Conservation (phyloP, 2,797 vertebrate species). For the Enteromius anoplus region DNA sequence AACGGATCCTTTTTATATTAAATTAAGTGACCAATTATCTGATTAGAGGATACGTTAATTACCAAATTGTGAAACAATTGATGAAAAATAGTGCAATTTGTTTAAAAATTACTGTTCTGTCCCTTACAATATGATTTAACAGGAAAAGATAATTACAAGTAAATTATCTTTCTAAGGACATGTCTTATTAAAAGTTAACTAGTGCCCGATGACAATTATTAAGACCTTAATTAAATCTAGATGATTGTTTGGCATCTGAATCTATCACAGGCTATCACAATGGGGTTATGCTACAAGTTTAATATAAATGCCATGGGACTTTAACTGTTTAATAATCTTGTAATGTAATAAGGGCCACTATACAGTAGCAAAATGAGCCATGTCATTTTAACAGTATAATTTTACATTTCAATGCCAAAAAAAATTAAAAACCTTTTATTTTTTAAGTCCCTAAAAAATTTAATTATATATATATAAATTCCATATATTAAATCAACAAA, state of each 20-base stretch:
- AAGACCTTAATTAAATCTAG: slow-evolving; percentile 71
- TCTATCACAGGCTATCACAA: slow-evolving; percentile 53
- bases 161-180: slow-evolving; percentile 69
- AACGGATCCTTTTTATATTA: slow-evolving; percentile 70
- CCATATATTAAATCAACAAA: neutral
- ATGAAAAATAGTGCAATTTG: slow-evolving; percentile 65
- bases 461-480: too few species aligned
- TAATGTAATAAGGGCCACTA: neutral
- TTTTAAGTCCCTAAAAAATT: too few species aligned
- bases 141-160: slow-evolving; percentile 65
- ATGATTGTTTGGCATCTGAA: slow-evolving; percentile 69
- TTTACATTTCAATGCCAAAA: neutral
- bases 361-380: neutral
- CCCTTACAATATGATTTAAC: slow-evolving; percentile 59
- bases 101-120: slow-evolving; percentile 66
- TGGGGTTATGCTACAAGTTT: slow-evolving; percentile 4
- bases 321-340: neutral
- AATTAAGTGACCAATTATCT: slow-evolving; percentile 76
- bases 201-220: slow-evolving; percentile 66
- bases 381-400: neutral
- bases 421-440: too few species aligned
- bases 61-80: slow-evolving; percentile 63
- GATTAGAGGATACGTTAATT: slow-evolving; percentile 73
- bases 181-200: slow-evolving; percentile 68
- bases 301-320: neutral